Evolutionary conservation across 2,797 vertebrate genomes (phyloP).

Genomic region (Danio choprae): DNA sequence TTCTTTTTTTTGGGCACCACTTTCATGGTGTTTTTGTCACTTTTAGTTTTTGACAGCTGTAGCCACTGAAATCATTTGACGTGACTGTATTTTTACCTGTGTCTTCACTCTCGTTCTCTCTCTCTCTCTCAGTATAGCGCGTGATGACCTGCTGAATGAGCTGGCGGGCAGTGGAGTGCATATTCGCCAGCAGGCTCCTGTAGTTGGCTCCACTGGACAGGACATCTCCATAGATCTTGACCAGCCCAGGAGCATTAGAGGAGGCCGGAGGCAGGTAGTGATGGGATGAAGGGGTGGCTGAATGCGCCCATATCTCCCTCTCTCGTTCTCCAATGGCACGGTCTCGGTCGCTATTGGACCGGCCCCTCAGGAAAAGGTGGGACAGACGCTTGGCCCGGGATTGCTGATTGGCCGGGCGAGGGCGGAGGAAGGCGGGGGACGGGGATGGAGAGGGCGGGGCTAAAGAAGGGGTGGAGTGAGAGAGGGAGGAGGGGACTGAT

Average conservation of each 20-base stretch:
- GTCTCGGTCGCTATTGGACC: constrained; percentile 83
- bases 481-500: constrained; percentile 81
- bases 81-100: constrained; percentile 66
- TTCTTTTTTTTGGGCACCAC: background rate
- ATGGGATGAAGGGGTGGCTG: constrained; percentile 77
- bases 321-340: constrained; percentile 76
- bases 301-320: constrained; percentile 77
- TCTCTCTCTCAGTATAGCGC: constrained; percentile 82
- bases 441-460: constrained; percentile 78
- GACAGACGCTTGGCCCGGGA: constrained; percentile 90
- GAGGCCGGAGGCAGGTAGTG: constrained; percentile 81
- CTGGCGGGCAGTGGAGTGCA: constrained; percentile 80
- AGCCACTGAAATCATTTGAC: background rate
- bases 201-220: constrained; percentile 85
- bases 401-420: constrained; percentile 77
- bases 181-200: constrained; percentile 82
- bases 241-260: constrained; percentile 81
- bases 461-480: constrained; percentile 82
- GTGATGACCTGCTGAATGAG: constrained; percentile 85
- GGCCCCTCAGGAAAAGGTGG: constrained; percentile 86
- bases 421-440: constrained; percentile 80
- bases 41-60: background rate
- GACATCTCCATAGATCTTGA: constrained; percentile 85
- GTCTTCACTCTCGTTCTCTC: constrained; percentile 80
- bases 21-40: background rate